phyloP scores from a whole-genome alignment of 2,113 vertebrate genomes.

The Cheirogaleus medius region DNA sequence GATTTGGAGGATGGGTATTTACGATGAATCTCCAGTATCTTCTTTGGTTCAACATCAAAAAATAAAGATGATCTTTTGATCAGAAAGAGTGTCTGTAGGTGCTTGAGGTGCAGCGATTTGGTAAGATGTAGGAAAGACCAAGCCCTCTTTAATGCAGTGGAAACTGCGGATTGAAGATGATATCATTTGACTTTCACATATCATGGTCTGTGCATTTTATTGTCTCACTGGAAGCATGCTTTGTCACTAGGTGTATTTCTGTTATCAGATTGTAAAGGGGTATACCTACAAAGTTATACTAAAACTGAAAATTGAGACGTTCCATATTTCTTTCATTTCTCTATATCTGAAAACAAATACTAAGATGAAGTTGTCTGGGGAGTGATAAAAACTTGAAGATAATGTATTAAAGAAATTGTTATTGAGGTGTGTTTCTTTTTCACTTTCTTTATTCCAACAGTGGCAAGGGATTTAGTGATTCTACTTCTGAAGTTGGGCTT shows the following conservation, averaged over 20 bases:
- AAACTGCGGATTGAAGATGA: accelerated
- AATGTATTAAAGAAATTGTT: background rate
- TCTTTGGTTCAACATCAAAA: background rate
- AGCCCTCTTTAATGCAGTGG: background rate
- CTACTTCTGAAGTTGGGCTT: background rate
- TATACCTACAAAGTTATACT: background rate
- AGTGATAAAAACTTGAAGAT: background rate
- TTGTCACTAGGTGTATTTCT: background rate
- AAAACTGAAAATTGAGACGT: background rate
- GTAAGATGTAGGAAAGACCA: background rate
- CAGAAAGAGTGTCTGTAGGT: background rate
- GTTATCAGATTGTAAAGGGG: background rate
- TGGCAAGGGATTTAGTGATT: background rate
- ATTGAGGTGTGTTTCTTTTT: background rate
- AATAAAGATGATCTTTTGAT: background rate
- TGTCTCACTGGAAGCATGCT: accelerated
- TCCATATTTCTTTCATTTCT: background rate
- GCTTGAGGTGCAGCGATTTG: background rate
- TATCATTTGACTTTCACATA: background rate
- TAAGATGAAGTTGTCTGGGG: background rate
- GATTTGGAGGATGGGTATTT: background rate
- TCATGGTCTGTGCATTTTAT: accelerated
- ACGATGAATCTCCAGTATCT: background rate
- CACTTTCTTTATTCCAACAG: background rate
- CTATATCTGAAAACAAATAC: background rate